Evolutionary conservation across 2,797 vertebrate genomes (phyloP).

Genomic region (Coreius guichenoti): DNA sequence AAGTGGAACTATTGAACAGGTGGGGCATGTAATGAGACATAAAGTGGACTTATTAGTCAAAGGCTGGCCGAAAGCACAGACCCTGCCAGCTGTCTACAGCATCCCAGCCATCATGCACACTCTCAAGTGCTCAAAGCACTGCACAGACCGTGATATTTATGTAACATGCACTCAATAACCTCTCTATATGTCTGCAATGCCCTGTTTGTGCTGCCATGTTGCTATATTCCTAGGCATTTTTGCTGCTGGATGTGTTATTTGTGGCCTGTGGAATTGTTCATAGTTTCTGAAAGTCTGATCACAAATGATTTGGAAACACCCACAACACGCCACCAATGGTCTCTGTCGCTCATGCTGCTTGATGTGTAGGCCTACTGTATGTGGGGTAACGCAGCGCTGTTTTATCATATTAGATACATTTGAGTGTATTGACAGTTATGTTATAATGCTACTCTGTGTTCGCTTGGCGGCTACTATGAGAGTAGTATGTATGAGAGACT

Average conservation of each 20-base stretch:
- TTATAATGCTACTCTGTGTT: too few species aligned
- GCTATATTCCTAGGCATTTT: background rate
- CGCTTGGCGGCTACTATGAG: too few species aligned
- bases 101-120: background rate
- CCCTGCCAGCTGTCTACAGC: slow-evolving; percentile 29
- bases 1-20: slow-evolving; percentile 16
- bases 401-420: too few species aligned
- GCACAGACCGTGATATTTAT: slow-evolving; percentile 31
- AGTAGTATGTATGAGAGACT: too few species aligned
- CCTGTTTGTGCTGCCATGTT: background rate
- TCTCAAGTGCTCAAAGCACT: slow-evolving; percentile 13
- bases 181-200: background rate
- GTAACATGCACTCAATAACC: slow-evolving; percentile 18
- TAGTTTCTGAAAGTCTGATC: background rate
- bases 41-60: slow-evolving; percentile 34
- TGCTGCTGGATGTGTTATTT: too few species aligned
- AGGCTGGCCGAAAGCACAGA: slow-evolving; percentile 5
- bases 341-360: background rate
- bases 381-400: too few species aligned
- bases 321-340: background rate
- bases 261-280: background rate
- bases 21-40: slow-evolving; percentile 13
- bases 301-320: background rate
- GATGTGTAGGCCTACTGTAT: too few species aligned
- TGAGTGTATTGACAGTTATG: too few species aligned